phyloP scores from a whole-genome alignment of 2,797 vertebrate genomes.

The Poecilia velifera region DNA sequence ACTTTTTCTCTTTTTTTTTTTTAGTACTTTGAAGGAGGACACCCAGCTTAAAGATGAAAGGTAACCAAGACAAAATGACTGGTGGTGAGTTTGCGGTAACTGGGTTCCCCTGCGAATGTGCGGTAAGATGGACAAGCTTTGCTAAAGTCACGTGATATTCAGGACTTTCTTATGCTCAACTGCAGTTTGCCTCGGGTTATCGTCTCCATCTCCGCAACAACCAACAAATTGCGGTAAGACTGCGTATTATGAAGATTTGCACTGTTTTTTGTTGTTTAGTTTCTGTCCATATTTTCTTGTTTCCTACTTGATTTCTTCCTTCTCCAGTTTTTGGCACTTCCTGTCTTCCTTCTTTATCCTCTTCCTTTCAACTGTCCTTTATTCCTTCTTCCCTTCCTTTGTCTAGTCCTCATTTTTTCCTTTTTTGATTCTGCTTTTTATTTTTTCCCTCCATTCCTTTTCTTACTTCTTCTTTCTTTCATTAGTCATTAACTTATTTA shows the following conservation, averaged over 20 bases:
- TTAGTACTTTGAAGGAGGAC: not conserved
- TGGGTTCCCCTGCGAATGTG: not conserved
- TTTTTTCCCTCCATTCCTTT: not conserved
- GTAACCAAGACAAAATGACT: not conserved
- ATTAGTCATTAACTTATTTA: not conserved
- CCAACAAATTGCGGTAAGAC: not conserved
- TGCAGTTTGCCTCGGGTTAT: not conserved
- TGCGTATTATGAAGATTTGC: not conserved
- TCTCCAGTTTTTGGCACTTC: not conserved
- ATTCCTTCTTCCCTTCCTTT: not conserved
- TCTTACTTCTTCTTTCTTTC: not conserved
- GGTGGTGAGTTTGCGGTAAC: not conserved
- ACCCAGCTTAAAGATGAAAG: not conserved
- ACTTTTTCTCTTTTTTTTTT: not conserved
- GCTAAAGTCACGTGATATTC: not conserved
- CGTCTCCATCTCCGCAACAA: not conserved
- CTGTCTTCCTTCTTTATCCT: not conserved
- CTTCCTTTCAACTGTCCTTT: not conserved
- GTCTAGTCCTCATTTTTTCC: not conserved
- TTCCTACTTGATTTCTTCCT: not conserved
- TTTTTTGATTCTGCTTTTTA: not conserved
- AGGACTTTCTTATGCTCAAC: not conserved
- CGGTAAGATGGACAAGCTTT: conserved; percentile 1
- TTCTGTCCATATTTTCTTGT: not conserved
- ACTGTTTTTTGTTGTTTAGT: too few species aligned